phyloP scores from a whole-genome alignment of 1,140 invertebrate species.

The Xylocopa sonorina region DNA sequence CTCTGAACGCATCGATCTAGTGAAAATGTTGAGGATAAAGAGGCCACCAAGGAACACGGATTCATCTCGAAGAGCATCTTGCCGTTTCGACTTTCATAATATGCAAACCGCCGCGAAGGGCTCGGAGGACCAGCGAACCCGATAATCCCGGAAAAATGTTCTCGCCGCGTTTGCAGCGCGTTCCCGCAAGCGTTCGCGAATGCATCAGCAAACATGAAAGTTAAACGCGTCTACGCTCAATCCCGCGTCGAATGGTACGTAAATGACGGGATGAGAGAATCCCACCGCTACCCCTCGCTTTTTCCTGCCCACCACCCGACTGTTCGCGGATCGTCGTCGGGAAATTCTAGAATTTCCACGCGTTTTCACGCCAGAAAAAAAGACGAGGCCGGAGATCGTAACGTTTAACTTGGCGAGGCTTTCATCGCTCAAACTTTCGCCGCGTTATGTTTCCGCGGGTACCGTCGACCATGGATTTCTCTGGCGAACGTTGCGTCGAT shows the following conservation, averaged over 20 bases:
- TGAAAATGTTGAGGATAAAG: not conserved
- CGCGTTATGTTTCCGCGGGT: not conserved
- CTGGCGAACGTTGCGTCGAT: not conserved
- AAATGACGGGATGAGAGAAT: not conserved
- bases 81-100: not conserved
- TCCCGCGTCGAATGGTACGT: not conserved
- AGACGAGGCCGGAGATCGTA: not conserved
- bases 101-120: not conserved
- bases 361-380: not conserved
- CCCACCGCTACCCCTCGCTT: not conserved
- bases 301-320: no score
- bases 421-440: not conserved
- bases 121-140: not conserved
- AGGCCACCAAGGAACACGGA: not conserved
- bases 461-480: not conserved
- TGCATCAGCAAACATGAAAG: constrained; percentile 12
- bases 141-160: constrained; percentile 5
- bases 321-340: no score
- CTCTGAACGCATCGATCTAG: no score
- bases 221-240: constrained; percentile 6
- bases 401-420: not conserved
- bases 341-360: not conserved
- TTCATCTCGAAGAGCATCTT: not conserved
- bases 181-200: not conserved
- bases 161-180: not conserved